Percentiles rank a stretch among this genome's conserved stretches.
These are phyloP conservation scores for Odontamblyopus lacepedii DNA, from an alignment of 2,797 vertebrate genomes.

Conservation along the genomic window DNA sequence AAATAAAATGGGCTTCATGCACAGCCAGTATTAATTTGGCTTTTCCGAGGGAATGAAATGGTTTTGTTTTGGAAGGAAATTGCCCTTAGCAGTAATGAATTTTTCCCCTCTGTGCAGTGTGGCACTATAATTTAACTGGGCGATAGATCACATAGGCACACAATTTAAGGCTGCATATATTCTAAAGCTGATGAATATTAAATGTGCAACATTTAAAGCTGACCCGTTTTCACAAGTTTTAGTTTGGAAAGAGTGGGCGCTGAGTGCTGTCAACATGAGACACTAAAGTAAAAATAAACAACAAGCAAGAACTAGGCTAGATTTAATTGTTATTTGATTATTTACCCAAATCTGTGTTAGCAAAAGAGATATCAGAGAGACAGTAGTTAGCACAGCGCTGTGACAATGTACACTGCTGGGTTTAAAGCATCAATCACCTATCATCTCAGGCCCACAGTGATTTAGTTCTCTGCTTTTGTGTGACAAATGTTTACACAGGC, in stretches of 20 bases:
- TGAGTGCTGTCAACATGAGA: constrained; percentile 65
- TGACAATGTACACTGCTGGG: constrained; percentile 67
- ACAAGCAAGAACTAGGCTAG: constrained; percentile 55
- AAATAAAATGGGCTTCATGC: constrained; percentile 81
- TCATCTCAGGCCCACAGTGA: constrained; percentile 64
- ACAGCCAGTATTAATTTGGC: constrained; percentile 82
- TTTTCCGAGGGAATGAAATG: constrained; percentile 81
- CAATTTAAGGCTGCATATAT: constrained; percentile 81
- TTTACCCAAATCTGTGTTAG: constrained; percentile 72
- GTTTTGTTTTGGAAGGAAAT: constrained; percentile 85
- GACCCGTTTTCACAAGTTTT: constrained; percentile 75
- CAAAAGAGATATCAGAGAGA: constrained; percentile 73
- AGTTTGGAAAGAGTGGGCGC: constrained; percentile 63
- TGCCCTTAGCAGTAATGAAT: constrained; percentile 83
- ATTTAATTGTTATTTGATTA: constrained; percentile 63
- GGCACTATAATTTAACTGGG: constrained; percentile 80
- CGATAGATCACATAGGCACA: constrained; percentile 81
- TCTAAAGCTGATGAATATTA: constrained; percentile 85
- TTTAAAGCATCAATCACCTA: constrained; percentile 71
- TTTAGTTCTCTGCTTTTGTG: constrained; percentile 63
- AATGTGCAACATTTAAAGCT: constrained; percentile 81
- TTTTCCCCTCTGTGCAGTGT: constrained; percentile 69
- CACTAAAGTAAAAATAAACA: constrained; percentile 34
- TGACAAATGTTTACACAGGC: constrained; percentile 73
- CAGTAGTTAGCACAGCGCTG: constrained; percentile 63